Base-by-base conservation (phyloP, 2,797 vertebrate genomes). In the Syngnathus rostellatus region DNA sequence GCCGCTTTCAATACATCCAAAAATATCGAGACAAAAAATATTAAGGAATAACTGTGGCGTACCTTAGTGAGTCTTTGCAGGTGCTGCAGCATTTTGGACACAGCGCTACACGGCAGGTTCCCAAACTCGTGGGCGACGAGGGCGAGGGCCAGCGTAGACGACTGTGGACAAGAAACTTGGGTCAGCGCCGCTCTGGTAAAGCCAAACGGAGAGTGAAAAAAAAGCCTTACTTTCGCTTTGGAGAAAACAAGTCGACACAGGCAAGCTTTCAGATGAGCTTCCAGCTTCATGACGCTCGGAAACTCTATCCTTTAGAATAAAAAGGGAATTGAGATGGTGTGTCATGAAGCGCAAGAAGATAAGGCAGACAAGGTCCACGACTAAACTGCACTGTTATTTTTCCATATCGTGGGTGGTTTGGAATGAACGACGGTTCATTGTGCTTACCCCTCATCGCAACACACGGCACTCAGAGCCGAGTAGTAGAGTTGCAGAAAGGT, bases 181-280 rank as follows among this genome's bases (percentile, higher is more conserved):
- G n/a, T 67, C 54, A 7, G 14, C 2, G 68, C 63, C 39, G 12
- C 54, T 14, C 55, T 72, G 45, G 75, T 77, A 61, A 41, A 73
- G 53, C 63, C 11, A 83, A 83, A 77, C 62, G 68, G 51, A 66
- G 31, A 43, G 67, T 74, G 3, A 53, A 71, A 71, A 66, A 53
- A 71, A 71, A 66, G 76, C 60, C 94, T 92, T 88, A 98, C 97
- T 94, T 96, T 98, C 77, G 97, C 96, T 91, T 96, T 97, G 82
- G 96, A 97, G 83, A 98, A 99, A 74, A 91, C 87, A 25, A 99
- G 89, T 65, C 92, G 93, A 87, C 96, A 98, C 86, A 92, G 93
- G 84, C 97, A 99, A 89, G 97, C 95, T 93, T 97, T 99, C 5
- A 99, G 90, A 83, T 98, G 94, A 68, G 94, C 97, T 93, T 99